These are phyloP conservation scores for Lithophane semibrunnea DNA, from an alignment of 2,888 invertebrate genomes.

Conservation along the genomic window DNA sequence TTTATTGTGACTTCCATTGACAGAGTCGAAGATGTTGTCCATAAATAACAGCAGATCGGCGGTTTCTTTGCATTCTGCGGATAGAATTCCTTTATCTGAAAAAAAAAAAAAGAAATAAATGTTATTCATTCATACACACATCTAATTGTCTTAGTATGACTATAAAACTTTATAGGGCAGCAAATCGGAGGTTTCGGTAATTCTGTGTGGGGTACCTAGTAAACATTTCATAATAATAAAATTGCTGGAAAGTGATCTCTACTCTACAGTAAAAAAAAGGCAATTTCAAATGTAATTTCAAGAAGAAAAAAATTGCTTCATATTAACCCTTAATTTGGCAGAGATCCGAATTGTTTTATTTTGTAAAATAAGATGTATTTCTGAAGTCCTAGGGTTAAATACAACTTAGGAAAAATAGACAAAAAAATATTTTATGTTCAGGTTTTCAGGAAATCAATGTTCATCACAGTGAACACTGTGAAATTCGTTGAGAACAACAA, in stretches of 20 bases:
- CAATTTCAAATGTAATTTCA: too few relatives aligned
- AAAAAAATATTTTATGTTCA: not conserved
- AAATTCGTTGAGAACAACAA: not conserved
- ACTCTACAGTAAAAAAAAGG: too few relatives aligned
- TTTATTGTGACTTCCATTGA: not conserved
- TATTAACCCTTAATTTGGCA: too few relatives aligned
- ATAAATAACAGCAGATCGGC: slow-evolving; percentile 4
- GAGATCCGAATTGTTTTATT: not conserved
- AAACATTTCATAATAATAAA: too few relatives aligned
- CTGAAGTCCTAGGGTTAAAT: not conserved
- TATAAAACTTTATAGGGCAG: not conserved
- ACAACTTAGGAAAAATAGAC: not conserved
- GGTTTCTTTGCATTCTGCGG: not conserved
- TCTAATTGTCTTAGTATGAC: not conserved
- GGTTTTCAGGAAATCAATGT: slow-evolving; percentile 11
- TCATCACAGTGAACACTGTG: not conserved
- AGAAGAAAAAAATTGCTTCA: too few relatives aligned
- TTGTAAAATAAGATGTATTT: not conserved
- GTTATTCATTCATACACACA: not conserved
- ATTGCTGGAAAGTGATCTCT: too few relatives aligned
- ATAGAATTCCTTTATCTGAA: slow-evolving; percentile 10
- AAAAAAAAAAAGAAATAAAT: not conserved
- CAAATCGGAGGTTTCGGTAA: not conserved
- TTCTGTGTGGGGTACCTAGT: not conserved
- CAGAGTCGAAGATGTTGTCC: not conserved